Conservation (phyloP, 2,888 invertebrate genomes). For the Carabus problematicus region DNA sequence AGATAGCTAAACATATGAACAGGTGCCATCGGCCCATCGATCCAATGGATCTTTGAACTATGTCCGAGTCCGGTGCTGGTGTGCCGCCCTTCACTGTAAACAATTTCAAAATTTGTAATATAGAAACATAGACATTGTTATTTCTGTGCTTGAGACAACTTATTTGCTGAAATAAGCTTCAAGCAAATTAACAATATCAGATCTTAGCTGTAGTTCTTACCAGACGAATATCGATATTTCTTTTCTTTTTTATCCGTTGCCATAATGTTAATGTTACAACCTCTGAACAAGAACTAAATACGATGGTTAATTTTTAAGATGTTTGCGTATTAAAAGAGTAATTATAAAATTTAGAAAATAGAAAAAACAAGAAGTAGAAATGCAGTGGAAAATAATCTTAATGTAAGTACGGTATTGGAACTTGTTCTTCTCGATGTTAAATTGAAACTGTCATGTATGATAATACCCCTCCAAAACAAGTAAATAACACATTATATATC, state of each 20-base stretch:
- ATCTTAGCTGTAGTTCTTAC: background rate
- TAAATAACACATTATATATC: too few relatives aligned
- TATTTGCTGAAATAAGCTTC: background rate
- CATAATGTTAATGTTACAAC: background rate
- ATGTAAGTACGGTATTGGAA: too few relatives aligned
- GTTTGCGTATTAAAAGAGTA: too few relatives aligned
- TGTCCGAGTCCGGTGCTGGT: constrained; percentile 62
- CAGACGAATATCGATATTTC: background rate
- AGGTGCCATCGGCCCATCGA: constrained; percentile 79
- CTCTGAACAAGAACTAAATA: too few relatives aligned
- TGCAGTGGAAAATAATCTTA: too few relatives aligned
- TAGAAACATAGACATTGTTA: background rate
- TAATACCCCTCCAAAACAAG: too few relatives aligned
- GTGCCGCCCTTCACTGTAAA: constrained; percentile 42
- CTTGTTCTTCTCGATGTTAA: too few relatives aligned
- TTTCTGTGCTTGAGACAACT: background rate
- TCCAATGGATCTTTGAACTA: constrained; percentile 74
- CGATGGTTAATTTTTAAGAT: too few relatives aligned
- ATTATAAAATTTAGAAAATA: too few relatives aligned
- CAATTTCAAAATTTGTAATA: background rate
- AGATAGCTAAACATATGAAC: constrained; percentile 72
- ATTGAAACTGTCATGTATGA: too few relatives aligned
- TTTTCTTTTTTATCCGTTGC: background rate
- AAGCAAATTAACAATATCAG: background rate
- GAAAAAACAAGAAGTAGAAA: too few relatives aligned